Percentiles rank a stretch among this genome's conserved stretches.
phyloP scores from a whole-genome alignment of 2,888 invertebrate genomes.

The Drosophila merina region DNA sequence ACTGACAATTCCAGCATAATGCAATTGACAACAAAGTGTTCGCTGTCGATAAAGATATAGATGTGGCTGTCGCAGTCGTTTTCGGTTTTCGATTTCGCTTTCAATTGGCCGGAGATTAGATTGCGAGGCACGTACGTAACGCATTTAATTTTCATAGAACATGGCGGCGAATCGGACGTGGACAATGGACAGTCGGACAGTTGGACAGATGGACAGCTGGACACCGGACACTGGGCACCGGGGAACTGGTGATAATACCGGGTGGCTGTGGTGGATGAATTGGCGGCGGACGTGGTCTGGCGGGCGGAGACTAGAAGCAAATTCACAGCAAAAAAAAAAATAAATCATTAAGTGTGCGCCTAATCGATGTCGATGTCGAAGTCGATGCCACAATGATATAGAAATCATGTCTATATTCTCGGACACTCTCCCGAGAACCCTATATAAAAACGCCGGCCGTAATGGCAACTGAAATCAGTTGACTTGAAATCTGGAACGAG shows the following conservation, averaged over 20 bases:
- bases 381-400: conserved; percentile 43
- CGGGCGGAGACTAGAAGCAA: conserved; percentile 49
- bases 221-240: neutral
- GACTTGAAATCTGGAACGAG: conserved; percentile 34
- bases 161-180: conserved; percentile 74
- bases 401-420: conserved; percentile 41
- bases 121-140: conserved; percentile 68
- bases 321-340: conserved; percentile 53
- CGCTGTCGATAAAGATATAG: conserved; percentile 7
- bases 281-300: conserved; percentile 32
- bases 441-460: conserved; percentile 60
- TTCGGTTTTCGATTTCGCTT: conserved; percentile 60
- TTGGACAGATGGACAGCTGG: conserved; percentile 21
- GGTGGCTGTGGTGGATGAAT: conserved; percentile 29
- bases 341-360: conserved; percentile 72
- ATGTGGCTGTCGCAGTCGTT: conserved; percentile 6
- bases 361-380: conserved; percentile 66
- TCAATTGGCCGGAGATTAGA: conserved; percentile 60
- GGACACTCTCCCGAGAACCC: conserved; percentile 71
- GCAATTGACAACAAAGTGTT: conserved; percentile 66
- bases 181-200: conserved; percentile 46
- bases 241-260: conserved; percentile 17
- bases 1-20: conserved; percentile 56
- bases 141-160: conserved; percentile 77
- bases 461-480: conserved; percentile 58